Conservation (phyloP, 2,797 vertebrate species). For the Aeoliscus strigatus region DNA sequence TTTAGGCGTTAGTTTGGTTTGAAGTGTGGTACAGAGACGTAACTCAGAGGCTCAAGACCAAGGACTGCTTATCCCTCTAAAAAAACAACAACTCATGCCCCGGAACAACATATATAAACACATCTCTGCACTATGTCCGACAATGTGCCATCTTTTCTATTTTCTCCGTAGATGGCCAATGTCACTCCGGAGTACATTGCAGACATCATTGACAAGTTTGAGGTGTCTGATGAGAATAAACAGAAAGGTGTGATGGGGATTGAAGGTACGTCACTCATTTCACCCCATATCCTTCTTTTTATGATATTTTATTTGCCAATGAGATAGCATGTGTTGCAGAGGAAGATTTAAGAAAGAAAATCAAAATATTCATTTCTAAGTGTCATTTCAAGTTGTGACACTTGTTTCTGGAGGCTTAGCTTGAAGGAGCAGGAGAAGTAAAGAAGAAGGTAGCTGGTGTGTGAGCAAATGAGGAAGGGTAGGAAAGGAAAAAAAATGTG, state of each 20-base stretch:
- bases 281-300: neutral
- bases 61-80: too few relatives aligned
- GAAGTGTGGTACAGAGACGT: too few relatives aligned
- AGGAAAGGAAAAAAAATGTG: slow-evolving; percentile 25
- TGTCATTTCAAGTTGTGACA: slow-evolving; percentile 1
- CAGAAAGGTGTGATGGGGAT: slow-evolving; percentile 85
- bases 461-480: slow-evolving; percentile 33
- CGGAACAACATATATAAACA: too few relatives aligned
- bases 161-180: slow-evolving; percentile 79
- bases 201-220: slow-evolving; percentile 93
- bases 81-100: too few relatives aligned
- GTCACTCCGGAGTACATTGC: slow-evolving; percentile 87
- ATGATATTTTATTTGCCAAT: too few relatives aligned
- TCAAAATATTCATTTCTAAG: neutral
- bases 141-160: neutral
- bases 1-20: too few relatives aligned
- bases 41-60: too few relatives aligned
- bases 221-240: slow-evolving; percentile 91
- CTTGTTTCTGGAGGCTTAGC: slow-evolving; percentile 9
- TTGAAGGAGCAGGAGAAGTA: slow-evolving; percentile 6
- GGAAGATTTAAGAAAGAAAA: too few relatives aligned
- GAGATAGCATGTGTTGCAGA: too few relatives aligned
- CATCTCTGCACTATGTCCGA: too few relatives aligned
- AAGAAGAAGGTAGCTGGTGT: slow-evolving; percentile 8
- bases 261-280: slow-evolving; percentile 79